Evolutionary conservation across 1,140 invertebrate genomes (phyloP), one percentile per base, ranked within the genome.

Genomic region (Pseudomyrmex concolor): DNA sequence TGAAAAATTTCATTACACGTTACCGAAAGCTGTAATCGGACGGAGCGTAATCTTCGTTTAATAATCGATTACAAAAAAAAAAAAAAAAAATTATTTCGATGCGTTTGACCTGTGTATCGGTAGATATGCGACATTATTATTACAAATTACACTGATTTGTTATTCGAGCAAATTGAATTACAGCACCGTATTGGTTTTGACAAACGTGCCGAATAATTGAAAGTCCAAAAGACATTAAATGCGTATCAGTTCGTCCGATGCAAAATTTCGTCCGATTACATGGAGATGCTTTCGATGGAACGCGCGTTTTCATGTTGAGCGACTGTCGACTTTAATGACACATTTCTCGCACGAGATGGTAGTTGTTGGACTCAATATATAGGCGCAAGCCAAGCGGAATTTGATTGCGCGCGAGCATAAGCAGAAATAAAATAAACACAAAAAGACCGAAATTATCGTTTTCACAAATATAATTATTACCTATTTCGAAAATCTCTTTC

Each of bases 321-420:
- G 15, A 63, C 15, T 57, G 64, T 78, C 64, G 76, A 78, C 76
- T 78, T 78, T 70, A 70, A 80, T 70, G 76, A 70, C 76, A 59
- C 54, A 71, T 80, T 80, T 80, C 76, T 57, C 76, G 51, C 64
- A 15, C 54, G 43, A 80, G 54, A 78, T 34, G 13, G 13, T 57
- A 34, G 43, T 3, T 8, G 51, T 13, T 59, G 54, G 0, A 7
- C 59, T 43, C 76, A 70, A 78, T 78, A 78, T 71, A 78, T 71
- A 80, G 67, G 17, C 54, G 43, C 54, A 60, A 60, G 45, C 66
- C 54, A 50, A 66, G 19, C 15, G 43, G n/a, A 15, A 57, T 78
- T 57, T 45, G 74, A 78, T 78, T 45, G 34, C 19, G 55, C 15
- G 19, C 34, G 8, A 10, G 22, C 51, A 34, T 34, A 17, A 59